Base-by-base conservation (phyloP, 2,888 invertebrate genomes). In the Drosophila robusta region DNA sequence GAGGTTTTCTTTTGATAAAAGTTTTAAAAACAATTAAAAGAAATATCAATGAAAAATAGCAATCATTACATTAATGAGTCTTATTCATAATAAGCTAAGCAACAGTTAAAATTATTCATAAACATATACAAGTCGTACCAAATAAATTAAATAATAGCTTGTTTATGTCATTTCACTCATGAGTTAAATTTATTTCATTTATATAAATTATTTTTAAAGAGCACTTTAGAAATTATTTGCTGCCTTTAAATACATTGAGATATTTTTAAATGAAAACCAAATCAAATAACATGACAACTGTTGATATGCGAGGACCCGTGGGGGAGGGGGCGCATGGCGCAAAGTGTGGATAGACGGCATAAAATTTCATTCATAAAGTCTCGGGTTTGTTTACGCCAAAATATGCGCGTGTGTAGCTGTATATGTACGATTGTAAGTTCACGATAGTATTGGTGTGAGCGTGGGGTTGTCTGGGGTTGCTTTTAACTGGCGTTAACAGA, bases 351-450 rank as follows among this genome's bases (percentile, higher is more conserved):
- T 29, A 44, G 49, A 49, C 42, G 38, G 45, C 16, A 26, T 60
- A 61, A 16, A 70, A 61, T 70, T 78, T 87, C 83, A 84, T 87
- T 84, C 84, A 84, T 87, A 65, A 81, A 63, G 24, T 29, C 57
- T 44, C 41, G 36, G n/a, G 38, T 49, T 57, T 70, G 63, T 57
- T 63, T 70, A 51, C 56, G 46, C 24, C 36, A 38, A 24, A 11
- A 18, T 26, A 52, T 56, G 39, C 18, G 45, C 12, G 16, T 6
- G 24, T 34, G 55, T 41, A 14, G 1, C 9, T 49, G 36, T 18
- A 0, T 29, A 29, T 39, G 42, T 44, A 18, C 32, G 42, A 39
- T 9, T 24, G 14, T 41, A 39, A 56, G 46, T 18, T 18, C 38
- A 29, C 38, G 36, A n/a, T 14, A 7, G 50, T 44, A 49, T 16